Conservation (phyloP, 1,140 invertebrate species). For the Bombus confusus region DNA sequence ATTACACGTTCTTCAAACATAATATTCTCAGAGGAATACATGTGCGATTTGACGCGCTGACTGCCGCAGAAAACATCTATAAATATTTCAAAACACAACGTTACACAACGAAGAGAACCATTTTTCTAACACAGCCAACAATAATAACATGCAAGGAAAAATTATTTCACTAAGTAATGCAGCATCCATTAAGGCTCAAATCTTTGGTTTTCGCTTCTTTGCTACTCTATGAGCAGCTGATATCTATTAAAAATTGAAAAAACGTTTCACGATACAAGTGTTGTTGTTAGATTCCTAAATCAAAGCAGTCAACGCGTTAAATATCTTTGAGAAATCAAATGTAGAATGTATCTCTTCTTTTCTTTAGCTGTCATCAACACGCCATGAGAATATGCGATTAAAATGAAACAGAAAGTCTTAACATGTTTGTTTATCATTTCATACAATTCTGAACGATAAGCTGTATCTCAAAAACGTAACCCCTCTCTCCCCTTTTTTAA, state of each 20-base stretch:
- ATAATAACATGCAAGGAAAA: slow-evolving; percentile 27
- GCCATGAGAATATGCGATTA: not conserved
- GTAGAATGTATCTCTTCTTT: not conserved
- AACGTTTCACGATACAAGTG: not conserved
- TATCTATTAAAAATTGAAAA: not conserved
- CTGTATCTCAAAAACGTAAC: not conserved
- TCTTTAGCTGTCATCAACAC: not conserved
- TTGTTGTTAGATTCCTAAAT: not conserved
- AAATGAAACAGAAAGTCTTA: not conserved
- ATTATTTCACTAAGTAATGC: slow-evolving; percentile 25
- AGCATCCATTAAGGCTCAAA: slow-evolving; percentile 8
- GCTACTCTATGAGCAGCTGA: not conserved
- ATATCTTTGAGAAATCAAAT: not conserved
- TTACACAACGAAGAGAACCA: slow-evolving; percentile 9
- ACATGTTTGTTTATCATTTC: not conserved
- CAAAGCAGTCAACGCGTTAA: slow-evolving; percentile 37
- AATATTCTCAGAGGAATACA: not conserved
- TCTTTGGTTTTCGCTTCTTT: not conserved
- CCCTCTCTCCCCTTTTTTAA: not conserved
- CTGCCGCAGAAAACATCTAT: slow-evolving; percentile 34
- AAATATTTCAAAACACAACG: slow-evolving; percentile 51
- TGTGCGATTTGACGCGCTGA: slow-evolving; percentile 24
- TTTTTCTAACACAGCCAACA: slow-evolving; percentile 36
- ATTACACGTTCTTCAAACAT: not conserved
- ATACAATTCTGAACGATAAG: not conserved